Evolutionary conservation across 2,113 vertebrate genomes (phyloP), one percentile per base, ranked within the genome.

Genomic region (Xyrauchen texanus): DNA sequence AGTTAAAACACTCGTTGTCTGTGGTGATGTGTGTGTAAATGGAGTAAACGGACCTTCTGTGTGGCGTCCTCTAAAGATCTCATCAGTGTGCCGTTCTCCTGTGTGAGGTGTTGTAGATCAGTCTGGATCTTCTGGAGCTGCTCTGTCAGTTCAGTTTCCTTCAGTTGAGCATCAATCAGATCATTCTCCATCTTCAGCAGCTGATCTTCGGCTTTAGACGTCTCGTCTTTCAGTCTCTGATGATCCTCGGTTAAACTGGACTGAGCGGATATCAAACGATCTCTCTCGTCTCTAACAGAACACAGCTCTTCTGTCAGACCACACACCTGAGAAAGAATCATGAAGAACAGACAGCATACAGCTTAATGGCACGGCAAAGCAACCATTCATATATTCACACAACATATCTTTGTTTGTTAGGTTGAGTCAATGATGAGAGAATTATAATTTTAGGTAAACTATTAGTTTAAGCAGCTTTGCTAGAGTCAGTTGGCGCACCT

Each of bases 181-280:
- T 77, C 62, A 53, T 45, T 78, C 64, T 84, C 82, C 73, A 81
- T 73, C 66, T 62, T 74, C 42, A 81, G 7, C 7, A 74, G 78
- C 2, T 74, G 68, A 5, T 78, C 82, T n/a, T 34, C 55, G 4
- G 63, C 21, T 34, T 34, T 34, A 34, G 21, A 34, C 21, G 3
- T 34, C 21, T 34, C 57, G 2, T 71, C 72, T 6, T 79, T 64
- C 7, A 83, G 71, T 13, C 49, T 83, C 13, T 44, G 0, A 9
- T 21, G 6, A 8, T 73, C 63, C 16, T 74, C 51, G 4, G 8
- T 73, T 9, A 67, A 66, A n/a, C 61, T 11, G 8, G 45, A 34
- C 52, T 72, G 75, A n/a, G 44, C 9, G 10, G 44, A 57, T 7
- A 73, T 7, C 46, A 72, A 53, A 8, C 5, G 0, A 12, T 5